phyloP scores from a whole-genome alignment of 1,140 invertebrate species.

The Glossosoma conforme region DNA sequence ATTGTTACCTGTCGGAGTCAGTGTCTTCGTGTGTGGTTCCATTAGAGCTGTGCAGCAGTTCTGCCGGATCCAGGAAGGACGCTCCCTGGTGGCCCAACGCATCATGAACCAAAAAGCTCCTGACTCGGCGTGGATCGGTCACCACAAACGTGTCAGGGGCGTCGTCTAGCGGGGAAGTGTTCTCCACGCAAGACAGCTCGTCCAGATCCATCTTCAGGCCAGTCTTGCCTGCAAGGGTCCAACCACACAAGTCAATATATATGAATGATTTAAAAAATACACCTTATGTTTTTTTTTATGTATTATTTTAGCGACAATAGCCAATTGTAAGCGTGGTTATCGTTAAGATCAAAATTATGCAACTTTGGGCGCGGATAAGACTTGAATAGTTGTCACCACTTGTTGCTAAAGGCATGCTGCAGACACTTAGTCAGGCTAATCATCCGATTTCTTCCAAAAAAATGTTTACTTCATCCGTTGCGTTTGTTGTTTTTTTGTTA shows the following conservation, averaged over 20 bases:
- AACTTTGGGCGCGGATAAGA: no score
- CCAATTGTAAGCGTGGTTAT: no score
- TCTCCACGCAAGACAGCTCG: constrained; percentile 37
- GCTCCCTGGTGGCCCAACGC: constrained; percentile 35
- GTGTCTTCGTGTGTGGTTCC: constrained; percentile 6
- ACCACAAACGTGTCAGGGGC: constrained; percentile 42
- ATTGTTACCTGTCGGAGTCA: not conserved
- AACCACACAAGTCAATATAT: no score
- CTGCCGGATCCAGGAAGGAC: constrained; percentile 41
- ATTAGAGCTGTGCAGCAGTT: constrained; percentile 17
- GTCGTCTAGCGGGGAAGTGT: constrained; percentile 39
- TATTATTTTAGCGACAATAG: no score
- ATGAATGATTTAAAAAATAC: constrained; percentile 1
- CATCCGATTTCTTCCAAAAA: no score
- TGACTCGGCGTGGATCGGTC: constrained; percentile 37
- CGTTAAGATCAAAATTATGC: no score
- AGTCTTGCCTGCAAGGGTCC: constrained; percentile 22
- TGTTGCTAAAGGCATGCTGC: no score
- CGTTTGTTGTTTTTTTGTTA: no score
- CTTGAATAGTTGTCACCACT: no score
- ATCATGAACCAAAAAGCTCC: constrained; percentile 40
- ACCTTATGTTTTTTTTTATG: not conserved
- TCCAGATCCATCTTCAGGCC: constrained; percentile 30
- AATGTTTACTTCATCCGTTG: no score
- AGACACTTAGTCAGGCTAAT: no score